Conservation (phyloP, 1,140 invertebrate species). For the Bemisia tabaci region DNA sequence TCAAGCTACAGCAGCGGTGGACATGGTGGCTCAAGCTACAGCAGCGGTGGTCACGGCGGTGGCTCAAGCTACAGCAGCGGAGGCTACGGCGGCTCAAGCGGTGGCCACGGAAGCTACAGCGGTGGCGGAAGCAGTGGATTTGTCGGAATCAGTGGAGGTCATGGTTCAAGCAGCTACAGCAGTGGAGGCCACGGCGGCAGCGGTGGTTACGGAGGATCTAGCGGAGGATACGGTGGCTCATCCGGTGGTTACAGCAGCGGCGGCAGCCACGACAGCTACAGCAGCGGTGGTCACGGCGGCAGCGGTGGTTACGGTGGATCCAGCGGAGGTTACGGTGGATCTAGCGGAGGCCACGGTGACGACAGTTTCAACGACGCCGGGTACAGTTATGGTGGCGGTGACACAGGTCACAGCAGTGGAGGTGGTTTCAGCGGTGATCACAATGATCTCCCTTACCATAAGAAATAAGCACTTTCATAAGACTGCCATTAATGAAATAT, state of each 20-base stretch:
- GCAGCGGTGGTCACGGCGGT: not conserved
- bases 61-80: not conserved
- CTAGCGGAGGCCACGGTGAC: not conserved
- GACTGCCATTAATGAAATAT: not conserved
- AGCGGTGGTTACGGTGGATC: no score
- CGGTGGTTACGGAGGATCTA: not conserved
- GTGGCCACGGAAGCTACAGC: not conserved
- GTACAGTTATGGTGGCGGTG: not conserved
- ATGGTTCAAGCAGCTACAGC: not conserved
- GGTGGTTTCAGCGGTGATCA: not conserved
- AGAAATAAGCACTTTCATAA: not conserved
- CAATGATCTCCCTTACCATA: not conserved
- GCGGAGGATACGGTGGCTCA: not conserved
- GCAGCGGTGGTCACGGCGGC: not conserved
- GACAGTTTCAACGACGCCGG: not conserved
- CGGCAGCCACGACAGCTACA: not conserved
- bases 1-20: not conserved
- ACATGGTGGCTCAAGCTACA: not conserved
- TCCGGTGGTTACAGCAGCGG: not conserved
- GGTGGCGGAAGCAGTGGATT: not conserved
- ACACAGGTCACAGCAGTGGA: not conserved
- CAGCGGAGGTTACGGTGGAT: not conserved
- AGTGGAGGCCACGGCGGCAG: not conserved
- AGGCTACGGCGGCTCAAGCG: not conserved
- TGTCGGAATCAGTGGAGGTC: not conserved